Conservation (phyloP, 2,113 vertebrate species). For the Anarhynchus alexandrinus region DNA sequence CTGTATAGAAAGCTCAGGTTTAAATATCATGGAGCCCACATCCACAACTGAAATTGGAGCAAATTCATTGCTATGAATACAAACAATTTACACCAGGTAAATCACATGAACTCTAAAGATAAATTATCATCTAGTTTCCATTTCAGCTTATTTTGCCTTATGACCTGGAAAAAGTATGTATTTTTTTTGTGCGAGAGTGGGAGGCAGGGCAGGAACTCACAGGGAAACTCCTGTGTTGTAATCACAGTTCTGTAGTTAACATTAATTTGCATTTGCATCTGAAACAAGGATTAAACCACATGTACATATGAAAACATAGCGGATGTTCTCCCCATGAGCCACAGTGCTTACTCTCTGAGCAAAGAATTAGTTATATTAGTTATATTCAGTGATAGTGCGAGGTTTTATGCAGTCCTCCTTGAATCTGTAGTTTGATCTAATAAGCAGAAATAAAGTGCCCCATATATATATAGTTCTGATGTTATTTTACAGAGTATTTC, state of each 20-base stretch:
- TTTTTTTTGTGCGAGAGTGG: not conserved
- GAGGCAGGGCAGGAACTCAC: not conserved
- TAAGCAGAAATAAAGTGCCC: not conserved
- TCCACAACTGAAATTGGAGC: not conserved
- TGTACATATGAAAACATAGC: accelerated
- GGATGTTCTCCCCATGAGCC: not conserved
- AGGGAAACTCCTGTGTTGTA: not conserved
- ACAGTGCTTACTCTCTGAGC: not conserved
- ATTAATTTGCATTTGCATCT: not conserved
- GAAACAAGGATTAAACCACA: not conserved
- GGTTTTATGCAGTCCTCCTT: not conserved
- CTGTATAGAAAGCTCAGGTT: not conserved
- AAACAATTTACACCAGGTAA: not conserved
- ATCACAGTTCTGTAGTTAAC: not conserved
- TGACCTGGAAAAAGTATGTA: not conserved
- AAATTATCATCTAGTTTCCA: not conserved
- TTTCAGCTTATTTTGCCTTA: not conserved
- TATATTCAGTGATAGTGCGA: not conserved
- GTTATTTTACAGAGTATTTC: not conserved
- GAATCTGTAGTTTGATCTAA: not conserved
- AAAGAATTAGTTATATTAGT: not conserved
- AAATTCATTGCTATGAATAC: not conserved
- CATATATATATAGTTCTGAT: not conserved
- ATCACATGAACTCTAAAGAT: not conserved
- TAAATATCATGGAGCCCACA: not conserved